Percentiles rank a stretch among this genome's conserved stretches.
These are phyloP conservation scores for Fistularia tabacaria DNA, from an alignment of 2,797 vertebrate species.

Conservation along the genomic window DNA sequence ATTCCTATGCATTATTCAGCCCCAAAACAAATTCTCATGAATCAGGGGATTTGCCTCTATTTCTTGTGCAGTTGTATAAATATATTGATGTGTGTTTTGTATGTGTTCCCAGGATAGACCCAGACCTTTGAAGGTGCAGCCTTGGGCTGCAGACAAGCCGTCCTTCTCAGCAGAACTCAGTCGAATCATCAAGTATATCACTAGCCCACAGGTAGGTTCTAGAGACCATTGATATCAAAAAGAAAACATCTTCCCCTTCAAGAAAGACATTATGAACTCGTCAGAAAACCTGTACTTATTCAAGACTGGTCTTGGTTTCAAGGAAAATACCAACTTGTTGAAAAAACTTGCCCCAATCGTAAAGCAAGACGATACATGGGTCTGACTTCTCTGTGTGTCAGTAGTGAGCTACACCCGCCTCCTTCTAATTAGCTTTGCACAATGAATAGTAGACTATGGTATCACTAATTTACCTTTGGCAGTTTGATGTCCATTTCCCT, in stretches of 20 bases:
- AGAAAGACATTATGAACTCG: neutral
- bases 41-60: slow-evolving; percentile 1
- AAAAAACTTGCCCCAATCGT: no score
- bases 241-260: neutral
- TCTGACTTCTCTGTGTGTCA: no score
- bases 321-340: no score
- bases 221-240: slow-evolving; percentile 2
- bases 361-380: no score
- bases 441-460: no score
- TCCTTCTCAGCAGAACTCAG: slow-evolving; percentile 67
- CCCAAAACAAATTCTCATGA: slow-evolving; percentile 1
- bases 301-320: no score
- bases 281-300: neutral
- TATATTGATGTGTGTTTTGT: slow-evolving; percentile 26
- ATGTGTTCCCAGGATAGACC: slow-evolving; percentile 44
- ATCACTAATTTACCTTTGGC: no score
- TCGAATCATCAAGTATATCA: slow-evolving; percentile 63
- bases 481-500: no score
- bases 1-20: slow-evolving; percentile 44
- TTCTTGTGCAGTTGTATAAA: slow-evolving; percentile 7
- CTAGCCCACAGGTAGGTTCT: slow-evolving; percentile 63
- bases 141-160: slow-evolving; percentile 58
- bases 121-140: slow-evolving; percentile 57
- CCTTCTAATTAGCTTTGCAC: no score
- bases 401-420: no score